phyloP scores from a whole-genome alignment of 2,113 vertebrate species.

The Blennius ocellaris region DNA sequence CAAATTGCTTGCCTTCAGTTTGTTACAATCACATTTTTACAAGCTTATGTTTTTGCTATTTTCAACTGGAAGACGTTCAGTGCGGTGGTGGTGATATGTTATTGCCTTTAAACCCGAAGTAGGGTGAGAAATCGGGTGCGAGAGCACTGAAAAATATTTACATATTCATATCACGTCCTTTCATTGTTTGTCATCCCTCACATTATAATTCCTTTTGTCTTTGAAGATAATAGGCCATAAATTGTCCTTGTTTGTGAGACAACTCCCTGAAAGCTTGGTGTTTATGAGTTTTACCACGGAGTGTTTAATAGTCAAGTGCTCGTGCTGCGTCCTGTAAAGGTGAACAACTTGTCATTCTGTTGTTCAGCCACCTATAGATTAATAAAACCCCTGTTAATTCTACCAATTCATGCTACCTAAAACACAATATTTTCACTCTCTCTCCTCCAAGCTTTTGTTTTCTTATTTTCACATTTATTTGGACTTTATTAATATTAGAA shows the following conservation, averaged over 20 bases:
- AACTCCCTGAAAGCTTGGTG: conserved; percentile 76
- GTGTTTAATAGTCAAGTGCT: conserved; percentile 70
- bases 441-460: conserved; percentile 23
- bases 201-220: conserved; percentile 84
- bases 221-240: conserved; percentile 82
- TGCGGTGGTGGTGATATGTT: conserved; percentile 57
- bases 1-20: conserved; percentile 57
- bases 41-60: conserved; percentile 56
- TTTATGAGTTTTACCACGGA: conserved; percentile 76
- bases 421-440: neutral
- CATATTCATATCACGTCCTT: conserved; percentile 80
- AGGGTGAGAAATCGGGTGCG: conserved; percentile 51
- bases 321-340: conserved; percentile 76
- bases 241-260: conserved; percentile 84
- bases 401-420: conserved; percentile 60
- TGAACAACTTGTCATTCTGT: conserved; percentile 69
- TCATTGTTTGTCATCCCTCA: conserved; percentile 79
- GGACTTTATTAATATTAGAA: conserved; percentile 26
- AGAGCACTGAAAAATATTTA: conserved; percentile 62
- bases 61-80: conserved; percentile 47
- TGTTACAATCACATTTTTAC: conserved; percentile 65
- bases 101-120: conserved; percentile 68
- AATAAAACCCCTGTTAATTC: conserved; percentile 77
- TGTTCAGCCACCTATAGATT: conserved; percentile 67
- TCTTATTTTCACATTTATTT: conserved; percentile 52